Conservation (phyloP, 2,888 invertebrate species). For the Lumbricus terrestris region DNA sequence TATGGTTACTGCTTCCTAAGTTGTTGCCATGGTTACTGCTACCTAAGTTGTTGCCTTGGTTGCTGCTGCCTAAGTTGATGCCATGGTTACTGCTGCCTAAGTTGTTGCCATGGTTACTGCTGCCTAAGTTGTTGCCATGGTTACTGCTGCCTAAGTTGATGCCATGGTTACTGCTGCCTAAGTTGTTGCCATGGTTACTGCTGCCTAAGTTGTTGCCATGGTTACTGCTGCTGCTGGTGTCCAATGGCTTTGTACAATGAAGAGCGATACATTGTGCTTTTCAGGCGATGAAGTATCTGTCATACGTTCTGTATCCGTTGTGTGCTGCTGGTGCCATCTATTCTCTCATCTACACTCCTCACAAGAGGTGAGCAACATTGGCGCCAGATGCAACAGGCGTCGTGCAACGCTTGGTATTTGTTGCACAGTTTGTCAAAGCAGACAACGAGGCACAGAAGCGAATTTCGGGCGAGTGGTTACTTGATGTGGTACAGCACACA, state of each 20-base stretch:
- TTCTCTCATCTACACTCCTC: slow-evolving; percentile 87
- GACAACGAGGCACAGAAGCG: too few relatives aligned
- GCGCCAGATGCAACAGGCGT: background rate
- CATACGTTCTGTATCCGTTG: slow-evolving; percentile 84
- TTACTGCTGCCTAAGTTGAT: too few relatives aligned
- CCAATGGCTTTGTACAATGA: background rate
- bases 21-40: too few relatives aligned
- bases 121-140: background rate
- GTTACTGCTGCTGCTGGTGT: background rate
- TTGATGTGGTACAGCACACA: too few relatives aligned
- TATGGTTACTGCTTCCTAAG: background rate
- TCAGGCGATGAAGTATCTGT: slow-evolving; percentile 78
- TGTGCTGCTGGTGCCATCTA: slow-evolving; percentile 84
- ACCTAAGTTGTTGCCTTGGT: too few relatives aligned
- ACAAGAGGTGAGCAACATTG: slow-evolving; percentile 70
- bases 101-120: too few relatives aligned
- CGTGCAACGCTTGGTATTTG: background rate
- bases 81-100: too few relatives aligned
- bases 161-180: too few relatives aligned
- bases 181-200: background rate
- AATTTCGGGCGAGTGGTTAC: background rate
- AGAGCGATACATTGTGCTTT: slow-evolving; percentile 24
- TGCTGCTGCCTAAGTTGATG: too few relatives aligned
- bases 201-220: background rate
- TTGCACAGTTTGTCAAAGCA: background rate